Evolutionary conservation across 2,888 invertebrate species (phyloP).

Genomic region (Andrena praecox): DNA sequence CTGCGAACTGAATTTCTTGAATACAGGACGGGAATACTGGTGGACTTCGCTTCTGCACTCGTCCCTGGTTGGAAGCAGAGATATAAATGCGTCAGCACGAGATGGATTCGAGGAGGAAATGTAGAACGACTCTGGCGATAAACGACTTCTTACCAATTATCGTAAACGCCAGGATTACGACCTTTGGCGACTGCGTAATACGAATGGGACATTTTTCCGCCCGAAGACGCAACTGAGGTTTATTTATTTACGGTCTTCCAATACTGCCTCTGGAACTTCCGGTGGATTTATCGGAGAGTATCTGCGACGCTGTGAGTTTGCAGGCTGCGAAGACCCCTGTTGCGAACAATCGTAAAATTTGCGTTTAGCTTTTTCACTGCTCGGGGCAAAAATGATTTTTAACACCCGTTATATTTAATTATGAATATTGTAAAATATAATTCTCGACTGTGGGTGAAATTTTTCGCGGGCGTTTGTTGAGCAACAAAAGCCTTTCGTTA

Average conservation of each 20-base stretch:
- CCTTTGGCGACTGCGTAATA: slow-evolving; percentile 68
- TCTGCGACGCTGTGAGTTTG: too few relatives aligned
- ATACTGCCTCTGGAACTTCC: background rate
- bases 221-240: background rate
- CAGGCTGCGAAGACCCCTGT: too few relatives aligned
- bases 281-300: too few relatives aligned
- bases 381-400: too few relatives aligned
- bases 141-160: slow-evolving; percentile 54
- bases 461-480: too few relatives aligned
- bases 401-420: too few relatives aligned
- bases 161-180: slow-evolving; percentile 61
- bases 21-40: slow-evolving; percentile 88
- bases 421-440: too few relatives aligned
- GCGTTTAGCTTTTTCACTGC: too few relatives aligned
- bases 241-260: background rate
- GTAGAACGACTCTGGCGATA: background rate
- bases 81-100: too few relatives aligned
- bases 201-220: slow-evolving; percentile 29
- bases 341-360: too few relatives aligned
- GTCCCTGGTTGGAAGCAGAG: slow-evolving; percentile 79
- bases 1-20: slow-evolving; percentile 88
- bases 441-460: too few relatives aligned
- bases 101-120: background rate
- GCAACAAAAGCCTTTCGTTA: too few relatives aligned
- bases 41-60: slow-evolving; percentile 88